Evolutionary conservation across 2,888 invertebrate genomes (phyloP), one percentile per base, ranked within the genome.

Genomic region (Pocota personata): DNA sequence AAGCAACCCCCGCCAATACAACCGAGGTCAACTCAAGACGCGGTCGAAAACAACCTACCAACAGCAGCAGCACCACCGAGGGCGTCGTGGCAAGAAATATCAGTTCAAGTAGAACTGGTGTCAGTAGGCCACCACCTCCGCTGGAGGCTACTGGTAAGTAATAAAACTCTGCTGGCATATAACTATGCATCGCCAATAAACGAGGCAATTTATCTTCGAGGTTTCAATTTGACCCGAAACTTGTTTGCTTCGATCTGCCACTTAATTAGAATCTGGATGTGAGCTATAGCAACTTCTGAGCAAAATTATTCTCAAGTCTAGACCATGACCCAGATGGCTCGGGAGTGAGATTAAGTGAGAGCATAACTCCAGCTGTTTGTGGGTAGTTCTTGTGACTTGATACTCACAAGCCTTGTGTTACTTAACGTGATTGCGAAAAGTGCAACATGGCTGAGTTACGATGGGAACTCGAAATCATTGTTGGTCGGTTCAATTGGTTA

Each of bases 341-440:
- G 14, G 5, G 16, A 55, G 30, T 40, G 52, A 75, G 48, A 24
- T n/a, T 8, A 3, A 0, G 12, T 24, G 35, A 43, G 52, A 40
- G 24, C 2, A 40, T 40, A 10, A 35, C 35, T 69, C 55, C n/a
- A 37, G 48, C 40, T 57, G 16, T 10, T 3, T 30, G 8, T 40
- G 32, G 37, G 10, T 66, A 62, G 73, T 84, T 79, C 78, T 78
- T 83, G 37, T 21, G 21, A 50, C 50, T 80, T 52, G 16, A 35
- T 58, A 57, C 52, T 50, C 32, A 19, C 46, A 69, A 73, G 67
- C 79, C 83, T 73, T 75, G 80, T 64, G 52, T 84, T 76, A 80
- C 75, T 80, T 84, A 80, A 75, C 43, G 50, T 14, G 27, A 66
- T 73, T 66, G 14, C 66, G 55, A 69, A 67, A 73, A 75, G 50